Percentiles rank a stretch among this genome's conserved stretches.
Conservation (phyloP, 2,113 vertebrate species). For the chimpanzee (Pan troglodytes) region NHGRI_mPanTro3-v2.1_pri NC_072411.2:38912001-38912500, state of each 20-base stretch:
- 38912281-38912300: not conserved
- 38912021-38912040: constrained; percentile 76
- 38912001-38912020: constrained; percentile 66
- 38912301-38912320: not conserved
- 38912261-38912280: not conserved
- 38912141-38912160: constrained; percentile 25
- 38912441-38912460: not conserved
- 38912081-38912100: constrained; percentile 73
- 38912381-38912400: constrained; percentile 21
- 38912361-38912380: not conserved
- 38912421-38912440: constrained; percentile 3
- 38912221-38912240: not conserved
- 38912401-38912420: not conserved
- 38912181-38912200: not conserved
- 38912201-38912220: not conserved
- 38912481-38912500: not conserved
- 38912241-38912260: not conserved
- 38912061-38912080: constrained; percentile 70
- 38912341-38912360: not conserved
- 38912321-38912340: not conserved
- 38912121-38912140: constrained; percentile 33
- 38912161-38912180: constrained; percentile 5
- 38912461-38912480: constrained; percentile 15
- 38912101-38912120: constrained; percentile 41
- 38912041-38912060: constrained; percentile 51